Base-by-base conservation (phyloP, 2,797 vertebrate genomes). In the Diplodus sargus region DNA sequence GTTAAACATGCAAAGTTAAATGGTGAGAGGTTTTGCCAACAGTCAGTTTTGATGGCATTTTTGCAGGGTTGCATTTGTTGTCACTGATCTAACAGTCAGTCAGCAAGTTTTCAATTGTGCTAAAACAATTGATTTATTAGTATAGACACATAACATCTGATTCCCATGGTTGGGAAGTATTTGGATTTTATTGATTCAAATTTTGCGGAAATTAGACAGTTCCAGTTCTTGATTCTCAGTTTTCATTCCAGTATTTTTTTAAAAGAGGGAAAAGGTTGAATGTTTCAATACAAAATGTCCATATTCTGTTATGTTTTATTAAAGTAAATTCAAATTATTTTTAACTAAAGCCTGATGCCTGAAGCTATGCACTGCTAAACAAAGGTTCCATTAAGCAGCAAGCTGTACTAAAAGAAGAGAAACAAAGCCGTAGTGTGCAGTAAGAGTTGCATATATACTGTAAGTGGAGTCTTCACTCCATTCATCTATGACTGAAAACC, bases 401-500 rank as follows among this genome's bases (percentile, higher is more conserved):
- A 60, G 70, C 47, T 54, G 13, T 4, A 52, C 23, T 23, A 28
- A 57, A 69, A 71, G 52, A 68, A 17, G 52, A 59, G 45, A 60
- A 78, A 86, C 3, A 79, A 76, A 77, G 0, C 58, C 58, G 52
- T 51, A 15, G 23, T 61, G 54, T 56, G 11, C 42, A 49, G 22
- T 51, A 65, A 75, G 52, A 71, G 61, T 45, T 47, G 4, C 45
- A 83, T 63, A 30, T 9, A 42, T 13, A 54, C 39, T 39, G 39
- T 39, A 39, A 2, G 18, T 39, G 1, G 6, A 54, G 17, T 56
- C 23, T 22, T 76, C 18, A 17, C 15, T 68, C 9, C 65, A 71
- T 73, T 78, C 75, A 81, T 57, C 9, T 49, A 12, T 78, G 51
- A 65, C 49, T 78, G 78, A 70, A 65, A 25, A 74, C 14, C 52